Conservation (phyloP, 2,888 invertebrate genomes). For the Cybosia mesomella region DNA sequence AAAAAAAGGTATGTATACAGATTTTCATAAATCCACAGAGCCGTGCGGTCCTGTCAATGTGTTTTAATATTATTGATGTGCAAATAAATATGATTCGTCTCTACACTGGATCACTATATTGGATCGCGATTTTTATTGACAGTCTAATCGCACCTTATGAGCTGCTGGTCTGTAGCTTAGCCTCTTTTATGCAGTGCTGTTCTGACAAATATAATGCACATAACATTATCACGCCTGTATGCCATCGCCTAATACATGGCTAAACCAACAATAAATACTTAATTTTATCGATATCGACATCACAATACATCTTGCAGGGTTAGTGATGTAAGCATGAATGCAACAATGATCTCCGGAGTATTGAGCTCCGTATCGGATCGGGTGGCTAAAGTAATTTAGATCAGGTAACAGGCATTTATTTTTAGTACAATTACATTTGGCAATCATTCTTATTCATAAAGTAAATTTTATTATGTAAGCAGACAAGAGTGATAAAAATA, state of each 20-base stretch:
- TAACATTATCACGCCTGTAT: not conserved
- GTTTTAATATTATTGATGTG: no score
- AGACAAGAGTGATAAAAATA: not conserved
- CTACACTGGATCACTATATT: no score
- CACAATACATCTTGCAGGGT: slow-evolving; percentile 18
- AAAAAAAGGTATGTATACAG: not conserved
- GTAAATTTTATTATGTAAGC: not conserved
- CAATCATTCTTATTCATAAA: not conserved
- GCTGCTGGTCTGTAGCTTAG: not conserved
- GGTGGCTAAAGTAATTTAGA: slow-evolving; percentile 10
- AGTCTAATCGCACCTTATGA: no score
- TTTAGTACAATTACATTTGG: slow-evolving; percentile 8
- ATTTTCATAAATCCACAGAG: no score
- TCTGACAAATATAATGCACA: not conserved
- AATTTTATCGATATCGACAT: slow-evolving; percentile 18
- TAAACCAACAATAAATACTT: slow-evolving; percentile 16
- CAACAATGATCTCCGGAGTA: slow-evolving; percentile 30
- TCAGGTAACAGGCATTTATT: slow-evolving; percentile 6
- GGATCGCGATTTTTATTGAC: no score
- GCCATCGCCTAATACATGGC: not conserved
- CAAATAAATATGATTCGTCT: no score
- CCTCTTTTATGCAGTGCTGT: not conserved
- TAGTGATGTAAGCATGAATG: slow-evolving; percentile 25
- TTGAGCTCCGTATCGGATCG: slow-evolving; percentile 22
- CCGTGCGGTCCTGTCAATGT: no score